Conservation (phyloP, 2,113 vertebrate genomes). For the Pangasianodon hypophthalmus region DNA sequence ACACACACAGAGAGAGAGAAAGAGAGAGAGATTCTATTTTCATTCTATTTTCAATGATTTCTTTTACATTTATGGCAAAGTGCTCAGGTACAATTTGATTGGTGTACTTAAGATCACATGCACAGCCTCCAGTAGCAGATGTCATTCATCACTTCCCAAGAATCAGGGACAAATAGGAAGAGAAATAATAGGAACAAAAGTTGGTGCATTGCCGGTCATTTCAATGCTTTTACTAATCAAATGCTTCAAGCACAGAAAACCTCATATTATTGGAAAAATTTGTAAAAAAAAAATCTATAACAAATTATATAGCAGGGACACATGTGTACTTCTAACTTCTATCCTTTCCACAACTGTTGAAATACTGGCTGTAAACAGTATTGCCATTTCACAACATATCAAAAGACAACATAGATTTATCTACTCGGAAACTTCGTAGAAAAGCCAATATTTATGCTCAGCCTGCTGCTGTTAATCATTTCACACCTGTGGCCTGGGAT, state of each 20-base stretch:
- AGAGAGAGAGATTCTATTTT: too few relatives aligned
- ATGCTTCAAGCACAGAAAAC: neutral
- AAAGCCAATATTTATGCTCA: conserved; percentile 51
- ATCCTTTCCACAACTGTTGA: neutral
- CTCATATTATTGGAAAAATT: neutral
- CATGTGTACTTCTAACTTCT: neutral
- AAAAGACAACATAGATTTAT: conserved; percentile 37
- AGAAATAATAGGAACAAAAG: neutral
- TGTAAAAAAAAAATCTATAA: neutral
- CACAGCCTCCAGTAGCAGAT: neutral
- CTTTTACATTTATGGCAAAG: conserved; percentile 28
- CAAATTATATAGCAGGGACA: neutral
- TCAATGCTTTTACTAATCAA: neutral
- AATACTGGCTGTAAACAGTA: neutral
- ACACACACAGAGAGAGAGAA: neutral
- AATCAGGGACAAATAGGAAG: neutral
- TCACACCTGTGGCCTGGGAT: conserved; percentile 45
- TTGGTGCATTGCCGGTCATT: neutral
- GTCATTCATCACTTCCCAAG: conserved; percentile 5
- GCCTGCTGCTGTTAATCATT: conserved; percentile 45
- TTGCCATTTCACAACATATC: conserved; percentile 11
- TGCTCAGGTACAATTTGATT: conserved; percentile 33
- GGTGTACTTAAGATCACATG: conserved; percentile 11
- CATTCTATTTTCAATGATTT: conserved; percentile 12
- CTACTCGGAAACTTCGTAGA: conserved; percentile 32